Evolutionary conservation across 2,113 vertebrate species (phyloP), one percentile per base, ranked within the genome.

Genomic region (Naja naja): DNA sequence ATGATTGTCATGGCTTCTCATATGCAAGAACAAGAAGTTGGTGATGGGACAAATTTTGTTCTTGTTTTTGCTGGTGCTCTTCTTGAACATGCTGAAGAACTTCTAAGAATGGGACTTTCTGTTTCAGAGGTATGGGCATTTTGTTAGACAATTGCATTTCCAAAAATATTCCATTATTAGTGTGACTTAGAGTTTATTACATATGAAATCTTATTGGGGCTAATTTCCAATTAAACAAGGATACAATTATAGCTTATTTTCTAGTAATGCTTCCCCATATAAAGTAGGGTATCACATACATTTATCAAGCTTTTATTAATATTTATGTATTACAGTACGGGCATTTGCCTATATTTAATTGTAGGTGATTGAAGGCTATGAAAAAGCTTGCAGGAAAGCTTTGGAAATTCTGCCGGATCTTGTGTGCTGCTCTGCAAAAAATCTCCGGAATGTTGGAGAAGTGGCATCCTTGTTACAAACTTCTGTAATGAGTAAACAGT

Each of bases 1-100:
- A 99, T 99, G 99, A 97, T 99, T 16, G 99, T 99, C 34, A 99
- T 99, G 99, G 99, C 99, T 2, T 99, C 98, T 69, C 98, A 99
- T 94, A 99, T 99, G 99, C 99, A 99, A 96, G 99, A 99, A 85
- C 99, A 99, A 94, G 99, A 99, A 96, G 99, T 99, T 45, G 99
- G 99, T 18, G 99, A 99, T 45, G 99, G 99, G 47, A 99, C 99
- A n/a, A 99, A 99, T 96, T 99, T 99, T 93, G 99, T 99, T 16
- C 98, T 99, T 96, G 98, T 99, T 91, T 99, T 99, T 96, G 98
- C 99, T 81, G 99, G 99, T 55, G 98, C 99, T 88, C 99, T 99
- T 91, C 95, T 99, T 93, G 99, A 99, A 91, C 96, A 98, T 93
- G 99, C 99, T 3, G 99, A 99, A 94, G 99, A 99, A 93, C 98